These are phyloP conservation scores for Neosilurus mollespiculum DNA, from an alignment of 2,797 vertebrate genomes.

Conservation along the genomic window DNA sequence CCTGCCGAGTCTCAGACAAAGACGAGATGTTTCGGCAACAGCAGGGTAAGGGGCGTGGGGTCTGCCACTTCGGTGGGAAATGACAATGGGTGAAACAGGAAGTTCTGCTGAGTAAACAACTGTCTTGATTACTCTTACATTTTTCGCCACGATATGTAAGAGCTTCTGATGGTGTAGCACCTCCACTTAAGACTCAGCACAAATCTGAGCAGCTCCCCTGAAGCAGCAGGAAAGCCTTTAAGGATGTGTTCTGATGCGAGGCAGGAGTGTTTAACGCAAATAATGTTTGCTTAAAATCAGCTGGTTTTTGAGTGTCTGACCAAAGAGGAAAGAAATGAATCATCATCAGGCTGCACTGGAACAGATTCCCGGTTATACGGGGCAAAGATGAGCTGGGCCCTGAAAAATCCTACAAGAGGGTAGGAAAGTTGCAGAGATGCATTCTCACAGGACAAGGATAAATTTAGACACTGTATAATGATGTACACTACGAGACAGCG, in stretches of 20 bases:
- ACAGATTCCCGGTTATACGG: not conserved
- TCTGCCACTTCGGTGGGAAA: not conserved
- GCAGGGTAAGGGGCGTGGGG: not conserved
- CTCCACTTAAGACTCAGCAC: not conserved
- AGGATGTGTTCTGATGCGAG: not conserved
- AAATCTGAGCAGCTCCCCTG: not conserved
- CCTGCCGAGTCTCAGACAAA: not conserved
- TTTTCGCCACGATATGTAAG: not conserved
- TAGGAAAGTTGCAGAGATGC: not conserved
- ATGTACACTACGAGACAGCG: not conserved
- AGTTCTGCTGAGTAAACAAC: slow-evolving; percentile 9
- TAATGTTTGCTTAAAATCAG: slow-evolving; percentile 4
- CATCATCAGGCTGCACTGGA: not conserved
- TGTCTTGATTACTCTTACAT: not conserved
- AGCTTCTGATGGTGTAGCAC: not conserved
- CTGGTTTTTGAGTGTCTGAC: not conserved
- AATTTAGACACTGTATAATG: not conserved
- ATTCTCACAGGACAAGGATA: not conserved
- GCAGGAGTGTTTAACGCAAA: not conserved
- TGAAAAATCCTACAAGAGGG: not conserved
- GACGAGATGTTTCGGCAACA: not conserved
- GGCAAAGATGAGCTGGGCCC: not conserved
- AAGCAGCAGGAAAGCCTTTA: not conserved
- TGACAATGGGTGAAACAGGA: not conserved
- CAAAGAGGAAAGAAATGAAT: slow-evolving; percentile 22